Evolutionary conservation across 1,140 invertebrate genomes (phyloP), one percentile per base, ranked within the genome.

Genomic region (Calephelis nemesis): DNA sequence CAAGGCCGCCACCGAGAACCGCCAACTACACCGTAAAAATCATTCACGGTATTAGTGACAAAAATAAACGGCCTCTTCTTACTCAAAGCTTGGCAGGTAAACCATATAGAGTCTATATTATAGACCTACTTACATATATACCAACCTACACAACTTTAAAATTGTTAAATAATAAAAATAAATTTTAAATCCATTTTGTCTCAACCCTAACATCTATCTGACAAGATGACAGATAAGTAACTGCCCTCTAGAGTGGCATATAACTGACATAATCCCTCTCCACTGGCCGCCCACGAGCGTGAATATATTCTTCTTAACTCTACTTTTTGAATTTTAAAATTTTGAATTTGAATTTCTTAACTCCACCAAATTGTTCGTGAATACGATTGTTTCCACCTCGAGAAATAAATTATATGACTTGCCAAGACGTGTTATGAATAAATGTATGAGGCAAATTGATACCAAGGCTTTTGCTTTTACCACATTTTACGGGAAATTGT

Each of bases 371-470:
- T 88, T 86, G 85, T 83, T 82, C 79, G 83, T 76, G 83, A 86
- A 88, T 90, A 86, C 82, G 78, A 87, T 91, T 87, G 84, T 87
- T 85, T 81, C 83, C 76, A 76, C 70, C 30, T 82, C 82, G 79
- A 85, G 79, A 90, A 87, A 91, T 91, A 89, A 90, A 90, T 91
- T 91, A 88, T 88, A 87, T 86, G 85, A 90, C 84, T 82, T 82
- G 78, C 74, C 75, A 71, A 74, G 77, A 76, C 71, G 77, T 71
- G 74, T 65, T 74, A 90, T 91, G 88, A 91, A 91, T 91, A 84
- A 72, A 89, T 91, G 81, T 75, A 91, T 91, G 88, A 88, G 77
- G 65, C 79, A 88, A 91, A 91, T 91, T 91, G 88, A 91, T 91
- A 91, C 87, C 87, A 87, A 73, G 68, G 78, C 74, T 71, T 82